Conservation (phyloP, 2,113 vertebrate genomes). For the Thinocorus orbignyianus region DNA sequence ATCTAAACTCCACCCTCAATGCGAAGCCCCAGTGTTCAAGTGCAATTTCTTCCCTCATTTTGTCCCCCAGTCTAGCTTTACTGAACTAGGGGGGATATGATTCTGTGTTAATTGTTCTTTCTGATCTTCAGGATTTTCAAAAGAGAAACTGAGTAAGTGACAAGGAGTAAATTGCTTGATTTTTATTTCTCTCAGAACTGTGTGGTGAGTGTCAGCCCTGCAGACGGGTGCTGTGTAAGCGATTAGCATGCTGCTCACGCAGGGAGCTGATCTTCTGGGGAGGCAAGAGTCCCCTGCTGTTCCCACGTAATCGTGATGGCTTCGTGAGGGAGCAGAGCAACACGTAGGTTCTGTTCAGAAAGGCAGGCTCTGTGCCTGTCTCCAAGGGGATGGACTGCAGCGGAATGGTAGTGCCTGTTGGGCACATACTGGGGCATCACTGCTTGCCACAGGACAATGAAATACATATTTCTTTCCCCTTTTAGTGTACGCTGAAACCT, state of each 20-base stretch:
- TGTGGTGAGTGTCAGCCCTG: not conserved
- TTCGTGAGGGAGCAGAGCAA: not conserved
- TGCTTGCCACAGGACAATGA: not conserved
- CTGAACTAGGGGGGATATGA: not conserved
- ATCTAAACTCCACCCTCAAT: not conserved
- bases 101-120: not conserved
- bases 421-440: not conserved
- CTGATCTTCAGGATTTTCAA: not conserved
- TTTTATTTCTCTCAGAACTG: not conserved
- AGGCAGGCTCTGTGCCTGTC: not conserved
- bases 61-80: not conserved
- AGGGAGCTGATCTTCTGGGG: not conserved
- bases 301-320: not conserved
- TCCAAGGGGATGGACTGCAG: not conserved
- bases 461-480: not conserved
- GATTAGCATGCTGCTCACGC: not conserved
- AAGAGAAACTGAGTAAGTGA: not conserved
- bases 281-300: not conserved
- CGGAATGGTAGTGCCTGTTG: not conserved
- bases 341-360: accelerated
- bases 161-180: not conserved
- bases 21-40: not conserved
- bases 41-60: not conserved
- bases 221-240: not conserved
- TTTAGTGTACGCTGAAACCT: not conserved